These are phyloP conservation scores for Eudasyphora cyanicolor DNA, from an alignment of 2,888 invertebrate species.

Conservation along the genomic window DNA sequence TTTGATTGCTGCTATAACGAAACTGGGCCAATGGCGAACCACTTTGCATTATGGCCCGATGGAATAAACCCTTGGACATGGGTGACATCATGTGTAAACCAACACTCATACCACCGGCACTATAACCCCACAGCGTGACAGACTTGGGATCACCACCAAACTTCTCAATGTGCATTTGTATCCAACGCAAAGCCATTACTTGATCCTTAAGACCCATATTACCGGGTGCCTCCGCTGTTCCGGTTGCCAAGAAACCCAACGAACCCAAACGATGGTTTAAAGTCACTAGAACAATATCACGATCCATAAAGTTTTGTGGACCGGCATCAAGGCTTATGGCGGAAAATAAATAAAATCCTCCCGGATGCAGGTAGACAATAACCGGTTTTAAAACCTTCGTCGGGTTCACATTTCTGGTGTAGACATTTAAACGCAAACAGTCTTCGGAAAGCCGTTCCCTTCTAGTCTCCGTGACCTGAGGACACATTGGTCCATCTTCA, in stretches of 20 bases:
- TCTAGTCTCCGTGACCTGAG: constrained; percentile 76
- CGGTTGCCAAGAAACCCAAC: constrained; percentile 84
- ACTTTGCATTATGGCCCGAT: constrained; percentile 86
- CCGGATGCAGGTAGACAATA: constrained; percentile 85
- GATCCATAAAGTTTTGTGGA: constrained; percentile 84
- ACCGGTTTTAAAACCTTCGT: constrained; percentile 80
- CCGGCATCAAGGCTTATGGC: constrained; percentile 81
- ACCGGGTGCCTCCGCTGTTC: constrained; percentile 84
- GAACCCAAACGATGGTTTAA: constrained; percentile 83
- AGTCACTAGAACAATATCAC: constrained; percentile 84
- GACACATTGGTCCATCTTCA: constrained; percentile 82
- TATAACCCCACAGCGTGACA: constrained; percentile 85
- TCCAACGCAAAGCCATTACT: constrained; percentile 84
- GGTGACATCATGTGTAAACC: constrained; percentile 83
- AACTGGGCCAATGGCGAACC: constrained; percentile 82
- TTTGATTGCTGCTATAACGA: constrained; percentile 81
- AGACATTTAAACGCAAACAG: constrained; percentile 83
- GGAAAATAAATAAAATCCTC: constrained; percentile 83
- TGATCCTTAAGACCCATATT: constrained; percentile 88
- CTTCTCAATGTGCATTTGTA: constrained; percentile 83
- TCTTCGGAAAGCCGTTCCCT: constrained; percentile 80
- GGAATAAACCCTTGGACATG: constrained; percentile 85
- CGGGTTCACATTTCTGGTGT: constrained; percentile 76
- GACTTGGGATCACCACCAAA: constrained; percentile 85
- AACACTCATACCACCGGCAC: constrained; percentile 81